These are phyloP conservation scores for Epinephelus fuscoguttatus DNA, from an alignment of 2,113 vertebrate genomes.

Conservation along the genomic window DNA sequence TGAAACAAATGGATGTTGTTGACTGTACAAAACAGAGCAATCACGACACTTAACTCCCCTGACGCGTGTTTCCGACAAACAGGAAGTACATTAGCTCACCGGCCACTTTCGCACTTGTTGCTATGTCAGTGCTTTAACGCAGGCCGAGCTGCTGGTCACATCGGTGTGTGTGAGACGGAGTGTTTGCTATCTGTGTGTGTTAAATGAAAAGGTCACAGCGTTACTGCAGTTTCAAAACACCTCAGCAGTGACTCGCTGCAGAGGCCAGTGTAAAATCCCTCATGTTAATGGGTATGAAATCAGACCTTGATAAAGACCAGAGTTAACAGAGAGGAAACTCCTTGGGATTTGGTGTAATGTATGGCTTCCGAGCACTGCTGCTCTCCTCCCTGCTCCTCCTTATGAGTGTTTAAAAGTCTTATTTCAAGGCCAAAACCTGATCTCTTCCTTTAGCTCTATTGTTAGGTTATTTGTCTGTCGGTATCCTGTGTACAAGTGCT, in stretches of 20 bases:
- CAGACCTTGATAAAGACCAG: neutral
- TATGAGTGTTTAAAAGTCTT: neutral
- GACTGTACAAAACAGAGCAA: neutral
- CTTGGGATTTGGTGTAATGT: neutral
- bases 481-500: conserved; percentile 69
- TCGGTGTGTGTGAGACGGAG: neutral
- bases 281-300: neutral
- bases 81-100: conserved; percentile 11
- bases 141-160: neutral
- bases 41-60: neutral
- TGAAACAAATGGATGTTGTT: neutral
- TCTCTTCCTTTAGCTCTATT: neutral
- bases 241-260: neutral
- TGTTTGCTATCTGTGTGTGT: neutral
- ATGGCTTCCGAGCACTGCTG: neutral
- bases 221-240: neutral
- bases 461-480: too few relatives aligned
- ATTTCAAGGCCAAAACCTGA: neutral
- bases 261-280: neutral
- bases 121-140: neutral
- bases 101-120: neutral
- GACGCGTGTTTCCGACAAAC: neutral
- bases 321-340: neutral
- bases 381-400: neutral
- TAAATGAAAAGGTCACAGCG: neutral